A percentile compares a stretch with the other conserved stretches of the same genome.
These are phyloP conservation scores for Helicoverpa armigera DNA, from an alignment of 1,140 invertebrate genomes.

Conservation along the genomic window DNA sequence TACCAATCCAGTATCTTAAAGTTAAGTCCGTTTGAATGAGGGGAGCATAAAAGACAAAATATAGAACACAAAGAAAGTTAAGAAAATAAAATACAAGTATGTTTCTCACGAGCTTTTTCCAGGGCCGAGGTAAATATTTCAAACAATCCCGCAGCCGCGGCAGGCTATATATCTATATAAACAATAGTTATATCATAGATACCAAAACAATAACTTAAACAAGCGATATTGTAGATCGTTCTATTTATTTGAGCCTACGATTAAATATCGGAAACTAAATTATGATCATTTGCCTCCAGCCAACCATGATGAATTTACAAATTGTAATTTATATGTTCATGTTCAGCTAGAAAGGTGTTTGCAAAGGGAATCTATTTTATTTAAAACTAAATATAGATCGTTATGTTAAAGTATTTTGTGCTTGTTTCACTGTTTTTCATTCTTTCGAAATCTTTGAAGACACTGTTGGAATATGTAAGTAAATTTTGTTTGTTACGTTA, in stretches of 20 bases:
- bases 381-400: not conserved
- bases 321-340: not conserved
- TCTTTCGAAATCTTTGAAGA: not conserved
- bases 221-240: no score
- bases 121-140: no score
- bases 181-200: no score
- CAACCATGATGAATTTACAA: not conserved
- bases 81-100: not conserved
- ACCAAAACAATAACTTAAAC: no score
- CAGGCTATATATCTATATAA: no score
- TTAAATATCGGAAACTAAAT: not conserved
- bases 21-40: no score
- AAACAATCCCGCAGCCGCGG: no score
- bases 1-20: no score
- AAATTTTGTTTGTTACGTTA: not conserved
- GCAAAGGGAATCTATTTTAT: not conserved
- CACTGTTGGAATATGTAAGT: conserved; percentile 9
- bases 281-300: not conserved
- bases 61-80: no score
- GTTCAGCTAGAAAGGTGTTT: not conserved
- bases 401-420: not conserved
- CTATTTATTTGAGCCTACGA: no score
- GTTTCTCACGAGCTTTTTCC: not conserved
- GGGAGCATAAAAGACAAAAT: no score
- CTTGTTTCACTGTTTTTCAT: conserved; percentile 1